phyloP scores from a whole-genome alignment of 2,113 vertebrate species.

The Corythoichthys haematopterus region DNA sequence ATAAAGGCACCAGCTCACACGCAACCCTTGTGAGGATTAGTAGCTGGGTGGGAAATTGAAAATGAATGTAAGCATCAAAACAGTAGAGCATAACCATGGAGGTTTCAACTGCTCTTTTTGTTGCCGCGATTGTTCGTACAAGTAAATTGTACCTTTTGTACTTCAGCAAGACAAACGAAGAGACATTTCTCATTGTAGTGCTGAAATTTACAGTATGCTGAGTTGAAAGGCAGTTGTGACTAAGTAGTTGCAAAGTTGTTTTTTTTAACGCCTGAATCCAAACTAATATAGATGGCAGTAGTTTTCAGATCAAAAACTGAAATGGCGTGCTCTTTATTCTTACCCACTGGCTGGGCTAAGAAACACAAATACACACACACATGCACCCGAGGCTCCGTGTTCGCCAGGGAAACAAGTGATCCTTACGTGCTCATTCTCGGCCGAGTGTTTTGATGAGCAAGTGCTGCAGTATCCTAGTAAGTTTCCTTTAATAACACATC shows the following conservation, averaged over 20 bases:
- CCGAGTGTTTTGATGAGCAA: slow-evolving; percentile 25
- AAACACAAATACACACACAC: neutral
- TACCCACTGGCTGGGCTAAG: slow-evolving; percentile 1
- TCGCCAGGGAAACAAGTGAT: slow-evolving; percentile 18
- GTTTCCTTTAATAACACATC: slow-evolving; percentile 20
- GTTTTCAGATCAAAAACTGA: neutral
- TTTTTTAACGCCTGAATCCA: slow-evolving; percentile 1
- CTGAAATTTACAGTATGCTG: neutral
- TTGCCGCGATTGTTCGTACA: no score
- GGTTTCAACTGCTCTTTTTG: no score
- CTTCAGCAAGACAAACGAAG: neutral
- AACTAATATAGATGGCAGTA: slow-evolving; percentile 14
- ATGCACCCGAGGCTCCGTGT: slow-evolving; percentile 27
- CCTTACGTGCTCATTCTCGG: slow-evolving; percentile 20
- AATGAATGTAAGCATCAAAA: neutral
- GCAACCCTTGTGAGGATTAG: no score
- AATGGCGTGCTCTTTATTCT: slow-evolving; percentile 19
- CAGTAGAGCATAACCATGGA: neutral
- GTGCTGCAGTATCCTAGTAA: neutral
- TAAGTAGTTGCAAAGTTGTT: neutral
- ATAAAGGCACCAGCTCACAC: no score
- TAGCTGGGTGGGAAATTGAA: no score
- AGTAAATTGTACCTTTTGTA: neutral
- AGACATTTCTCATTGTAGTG: neutral
- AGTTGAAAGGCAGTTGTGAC: slow-evolving; percentile 7